A percentile compares a stretch with the other conserved stretches of the same genome.
phyloP scores from a whole-genome alignment of 2,888 invertebrate genomes.

The Diadegma fenestrale region DNA sequence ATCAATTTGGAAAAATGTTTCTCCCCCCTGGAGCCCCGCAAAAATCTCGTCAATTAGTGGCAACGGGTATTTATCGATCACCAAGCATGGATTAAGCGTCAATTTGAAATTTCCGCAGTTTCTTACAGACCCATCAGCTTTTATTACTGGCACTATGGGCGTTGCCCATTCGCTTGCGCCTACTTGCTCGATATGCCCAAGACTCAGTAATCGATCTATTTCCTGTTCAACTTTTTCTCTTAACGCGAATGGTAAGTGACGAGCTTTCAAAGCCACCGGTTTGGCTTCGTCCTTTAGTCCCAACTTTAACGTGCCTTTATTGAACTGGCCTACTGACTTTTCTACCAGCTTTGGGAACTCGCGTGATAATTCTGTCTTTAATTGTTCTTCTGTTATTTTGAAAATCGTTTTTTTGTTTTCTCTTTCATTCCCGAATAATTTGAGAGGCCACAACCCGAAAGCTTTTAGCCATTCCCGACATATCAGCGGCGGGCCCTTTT shows the following conservation, averaged over 20 bases:
- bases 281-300: constrained; percentile 8
- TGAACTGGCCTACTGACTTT: constrained; percentile 7
- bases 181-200: not conserved
- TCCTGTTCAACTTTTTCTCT: not conserved
- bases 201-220: not conserved
- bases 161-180: not conserved
- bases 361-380: too few relatives aligned
- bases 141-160: not conserved
- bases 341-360: constrained; percentile 7
- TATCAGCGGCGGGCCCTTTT: too few relatives aligned
- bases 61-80: too few relatives aligned
- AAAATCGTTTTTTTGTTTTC: not conserved
- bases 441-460: too few relatives aligned
- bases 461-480: too few relatives aligned
- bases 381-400: too few relatives aligned
- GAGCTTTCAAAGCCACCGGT: constrained; percentile 19
- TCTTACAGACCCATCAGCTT: not conserved
- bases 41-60: too few relatives aligned
- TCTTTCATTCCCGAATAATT: too few relatives aligned
- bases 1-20: too few relatives aligned
- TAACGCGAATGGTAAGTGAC: not conserved
- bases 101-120: too few relatives aligned
- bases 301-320: constrained; percentile 13
- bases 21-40: too few relatives aligned
- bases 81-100: too few relatives aligned